Percentiles rank a stretch among this genome's conserved stretches.
These are phyloP conservation scores for Coptodon bakossiorum DNA, from an alignment of 2,113 vertebrate genomes.

Conservation along the genomic window DNA sequence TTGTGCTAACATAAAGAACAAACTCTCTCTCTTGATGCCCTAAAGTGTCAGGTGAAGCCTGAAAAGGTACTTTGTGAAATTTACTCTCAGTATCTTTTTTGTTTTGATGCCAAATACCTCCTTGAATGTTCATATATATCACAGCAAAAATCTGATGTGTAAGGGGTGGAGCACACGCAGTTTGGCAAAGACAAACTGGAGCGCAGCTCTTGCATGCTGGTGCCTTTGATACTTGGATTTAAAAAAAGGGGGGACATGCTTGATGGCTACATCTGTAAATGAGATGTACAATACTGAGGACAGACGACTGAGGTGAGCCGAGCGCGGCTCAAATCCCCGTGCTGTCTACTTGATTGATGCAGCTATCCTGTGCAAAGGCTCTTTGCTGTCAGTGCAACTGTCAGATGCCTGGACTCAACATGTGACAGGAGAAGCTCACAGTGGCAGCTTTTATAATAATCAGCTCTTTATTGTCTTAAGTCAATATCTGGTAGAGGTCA, in stretches of 20 bases:
- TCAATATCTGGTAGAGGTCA: background rate
- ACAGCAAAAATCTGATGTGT: background rate
- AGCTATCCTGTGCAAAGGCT: constrained; percentile 39
- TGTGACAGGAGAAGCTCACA: background rate
- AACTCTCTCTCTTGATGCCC: background rate
- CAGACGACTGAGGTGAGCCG: constrained; percentile 19
- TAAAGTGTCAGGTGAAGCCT: background rate
- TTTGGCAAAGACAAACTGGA: background rate
- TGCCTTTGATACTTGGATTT: constrained; percentile 7
- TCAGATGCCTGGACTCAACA: constrained; percentile 31
- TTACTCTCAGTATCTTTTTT: background rate
- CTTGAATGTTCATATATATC: background rate
- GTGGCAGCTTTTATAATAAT: background rate
- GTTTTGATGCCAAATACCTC: background rate
- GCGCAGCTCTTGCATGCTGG: background rate
- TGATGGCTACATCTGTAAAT: constrained; percentile 53
- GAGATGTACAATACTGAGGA: constrained; percentile 28
- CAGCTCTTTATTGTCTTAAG: background rate
- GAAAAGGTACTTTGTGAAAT: background rate
- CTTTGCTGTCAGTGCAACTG: constrained; percentile 23
- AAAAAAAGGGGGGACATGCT: background rate
- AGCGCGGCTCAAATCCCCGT: constrained; percentile 30
- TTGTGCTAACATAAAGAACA: background rate
- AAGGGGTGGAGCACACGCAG: background rate
- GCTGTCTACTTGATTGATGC: constrained; percentile 62